Conservation (phyloP, 2,888 invertebrate species). For the Morpho achilles region DNA sequence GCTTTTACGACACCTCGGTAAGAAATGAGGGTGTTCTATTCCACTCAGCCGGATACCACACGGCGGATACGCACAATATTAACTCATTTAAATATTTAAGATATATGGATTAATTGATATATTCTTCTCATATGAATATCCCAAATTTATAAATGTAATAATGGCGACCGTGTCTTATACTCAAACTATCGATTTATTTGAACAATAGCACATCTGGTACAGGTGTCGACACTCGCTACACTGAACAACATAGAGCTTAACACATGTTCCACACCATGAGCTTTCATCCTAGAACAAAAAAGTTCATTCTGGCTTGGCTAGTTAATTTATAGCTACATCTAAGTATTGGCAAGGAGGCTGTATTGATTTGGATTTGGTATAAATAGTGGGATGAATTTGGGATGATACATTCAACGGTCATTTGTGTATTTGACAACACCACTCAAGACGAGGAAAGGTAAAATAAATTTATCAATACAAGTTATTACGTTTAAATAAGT, state of each 20-base stretch:
- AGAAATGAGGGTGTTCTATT: too few relatives aligned
- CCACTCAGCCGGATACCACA: too few relatives aligned
- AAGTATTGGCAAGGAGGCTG: slow-evolving; percentile 29
- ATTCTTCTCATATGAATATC: neutral
- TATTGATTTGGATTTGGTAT: slow-evolving; percentile 46
- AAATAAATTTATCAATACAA: slow-evolving; percentile 15
- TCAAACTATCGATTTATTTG: slow-evolving; percentile 28
- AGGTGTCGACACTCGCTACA: slow-evolving; percentile 28
- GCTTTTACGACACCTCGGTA: too few relatives aligned
- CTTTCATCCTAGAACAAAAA: neutral
- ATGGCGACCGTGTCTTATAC: slow-evolving; percentile 14
- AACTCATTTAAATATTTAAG: too few relatives aligned
- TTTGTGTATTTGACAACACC: slow-evolving; percentile 17
- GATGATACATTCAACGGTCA: slow-evolving; percentile 47
- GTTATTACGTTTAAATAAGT: too few relatives aligned
- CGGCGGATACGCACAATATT: too few relatives aligned
- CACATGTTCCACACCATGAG: neutral
- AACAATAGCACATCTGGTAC: slow-evolving; percentile 29
- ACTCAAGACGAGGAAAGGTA: slow-evolving; percentile 25
- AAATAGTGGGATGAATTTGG: slow-evolving; percentile 46
- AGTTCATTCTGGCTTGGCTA: slow-evolving; percentile 16
- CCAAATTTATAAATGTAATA: neutral
- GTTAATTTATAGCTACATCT: slow-evolving; percentile 8
- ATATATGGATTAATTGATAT: too few relatives aligned
- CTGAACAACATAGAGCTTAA: slow-evolving; percentile 21